Evolutionary conservation across 2,888 invertebrate species (phyloP).

Genomic region (Drosophila recens): DNA sequence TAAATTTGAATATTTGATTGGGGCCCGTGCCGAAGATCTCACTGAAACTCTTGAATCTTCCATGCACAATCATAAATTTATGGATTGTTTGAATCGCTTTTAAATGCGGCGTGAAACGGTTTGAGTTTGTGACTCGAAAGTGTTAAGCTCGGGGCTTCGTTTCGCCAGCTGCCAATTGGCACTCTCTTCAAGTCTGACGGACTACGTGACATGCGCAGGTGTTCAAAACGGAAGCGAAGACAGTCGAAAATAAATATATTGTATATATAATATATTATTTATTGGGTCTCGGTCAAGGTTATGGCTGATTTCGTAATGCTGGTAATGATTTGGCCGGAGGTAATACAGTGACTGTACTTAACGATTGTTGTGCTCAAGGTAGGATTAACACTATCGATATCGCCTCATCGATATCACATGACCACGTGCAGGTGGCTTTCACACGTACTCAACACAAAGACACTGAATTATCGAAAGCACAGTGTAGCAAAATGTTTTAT

Average conservation of each 20-base stretch:
- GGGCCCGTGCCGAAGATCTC: constrained; percentile 32
- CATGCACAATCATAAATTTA: constrained; percentile 80
- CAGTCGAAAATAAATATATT: constrained; percentile 6
- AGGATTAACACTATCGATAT: background rate
- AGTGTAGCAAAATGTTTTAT: background rate
- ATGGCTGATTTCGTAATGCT: constrained; percentile 19
- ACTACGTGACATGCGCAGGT: constrained; percentile 67
- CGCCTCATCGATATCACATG: background rate
- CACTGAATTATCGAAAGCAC: background rate
- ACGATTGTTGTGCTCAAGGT: constrained; percentile 4
- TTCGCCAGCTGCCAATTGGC: constrained; percentile 59
- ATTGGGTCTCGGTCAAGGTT: constrained; percentile 76
- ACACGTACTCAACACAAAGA: background rate
- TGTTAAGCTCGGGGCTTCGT: constrained; percentile 40
- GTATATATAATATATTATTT: constrained; percentile 11
- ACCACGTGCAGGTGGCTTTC: background rate
- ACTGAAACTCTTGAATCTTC: constrained; percentile 26
- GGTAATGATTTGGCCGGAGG: constrained; percentile 1
- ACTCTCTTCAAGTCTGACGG: constrained; percentile 22
- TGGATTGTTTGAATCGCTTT: constrained; percentile 73
- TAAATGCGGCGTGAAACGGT: constrained; percentile 77
- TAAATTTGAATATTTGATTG: constrained; percentile 83
- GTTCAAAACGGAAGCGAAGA: constrained; percentile 50
- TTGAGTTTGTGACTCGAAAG: constrained; percentile 66
- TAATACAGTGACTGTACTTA: constrained; percentile 15